phyloP scores from a whole-genome alignment of 2,888 invertebrate genomes.

The Zele albiditarsus region DNA sequence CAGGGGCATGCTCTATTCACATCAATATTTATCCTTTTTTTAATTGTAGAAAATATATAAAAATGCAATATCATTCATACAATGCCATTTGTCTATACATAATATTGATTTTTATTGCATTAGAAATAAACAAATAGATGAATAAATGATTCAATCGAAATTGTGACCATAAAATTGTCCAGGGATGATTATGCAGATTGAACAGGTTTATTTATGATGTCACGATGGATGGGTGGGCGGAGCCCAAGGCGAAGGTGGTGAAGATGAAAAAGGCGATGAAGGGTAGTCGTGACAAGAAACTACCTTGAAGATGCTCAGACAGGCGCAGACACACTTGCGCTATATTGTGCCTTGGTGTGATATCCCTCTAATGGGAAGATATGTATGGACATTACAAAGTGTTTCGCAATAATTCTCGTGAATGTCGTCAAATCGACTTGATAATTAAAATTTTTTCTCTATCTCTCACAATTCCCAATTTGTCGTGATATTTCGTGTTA shows the following conservation, averaged over 20 bases:
- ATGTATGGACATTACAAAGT: slow-evolving; percentile 35
- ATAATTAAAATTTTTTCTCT: too few relatives aligned
- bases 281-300: slow-evolving; percentile 44
- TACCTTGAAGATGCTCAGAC: slow-evolving; percentile 53
- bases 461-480: too few relatives aligned
- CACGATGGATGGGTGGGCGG: not conserved
- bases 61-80: not conserved
- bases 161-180: not conserved
- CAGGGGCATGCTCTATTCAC: not conserved
- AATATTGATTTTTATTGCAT: not conserved
- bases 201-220: slow-evolving; percentile 33
- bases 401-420: too few relatives aligned
- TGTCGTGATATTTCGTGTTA: too few relatives aligned
- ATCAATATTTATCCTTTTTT: not conserved
- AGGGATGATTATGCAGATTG: slow-evolving; percentile 26
- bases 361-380: slow-evolving; percentile 39
- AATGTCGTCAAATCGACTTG: too few relatives aligned
- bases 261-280: too few relatives aligned
- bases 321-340: slow-evolving; percentile 37
- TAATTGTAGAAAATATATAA: not conserved
- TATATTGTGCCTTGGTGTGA: slow-evolving; percentile 45
- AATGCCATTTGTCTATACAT: not conserved
- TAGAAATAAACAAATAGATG: not conserved
- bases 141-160: too few relatives aligned
- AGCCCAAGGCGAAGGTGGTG: slow-evolving; percentile 3